Evolutionary conservation across 2,797 vertebrate species (phyloP).

Genomic region (Cuculus canorus): DNA sequence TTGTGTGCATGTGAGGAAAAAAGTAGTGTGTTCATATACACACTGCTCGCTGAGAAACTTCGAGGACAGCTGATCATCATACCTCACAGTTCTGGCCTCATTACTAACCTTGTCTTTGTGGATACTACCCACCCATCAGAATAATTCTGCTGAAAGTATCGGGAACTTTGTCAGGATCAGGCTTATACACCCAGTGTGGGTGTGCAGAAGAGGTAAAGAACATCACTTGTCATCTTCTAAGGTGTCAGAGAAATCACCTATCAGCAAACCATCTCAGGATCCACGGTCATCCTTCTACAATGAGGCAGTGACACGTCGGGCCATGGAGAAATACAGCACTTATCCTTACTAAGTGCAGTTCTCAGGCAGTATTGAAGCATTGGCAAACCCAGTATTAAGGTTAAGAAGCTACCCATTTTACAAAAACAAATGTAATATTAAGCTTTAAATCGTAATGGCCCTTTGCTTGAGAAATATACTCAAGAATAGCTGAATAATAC

Average conservation of each 20-base stretch:
- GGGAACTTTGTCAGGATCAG: not conserved
- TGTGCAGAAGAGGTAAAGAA: not conserved
- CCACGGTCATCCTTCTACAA: not conserved
- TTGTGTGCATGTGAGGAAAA: not conserved
- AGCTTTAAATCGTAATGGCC: not conserved
- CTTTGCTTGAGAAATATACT: not conserved
- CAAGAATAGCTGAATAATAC: not conserved
- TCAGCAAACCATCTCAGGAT: not conserved
- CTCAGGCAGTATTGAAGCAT: not conserved
- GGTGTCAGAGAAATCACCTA: not conserved
- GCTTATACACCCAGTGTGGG: not conserved
- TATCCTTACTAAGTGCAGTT: not conserved
- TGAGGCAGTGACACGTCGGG: not conserved
- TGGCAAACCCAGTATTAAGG: not conserved
- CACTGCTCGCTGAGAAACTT: not conserved
- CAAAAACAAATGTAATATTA: not conserved
- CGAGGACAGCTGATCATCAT: not conserved
- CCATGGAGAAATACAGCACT: not conserved
- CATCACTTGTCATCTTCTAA: not conserved
- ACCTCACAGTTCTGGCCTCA: not conserved
- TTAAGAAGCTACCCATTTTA: not conserved
- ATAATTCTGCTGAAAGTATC: not conserved
- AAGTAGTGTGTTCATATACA: not conserved
- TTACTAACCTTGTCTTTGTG: not conserved
- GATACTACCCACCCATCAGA: not conserved